These are phyloP conservation scores for Zygaena filipendulae DNA, from an alignment of 2,888 invertebrate genomes.

Conservation along the genomic window DNA sequence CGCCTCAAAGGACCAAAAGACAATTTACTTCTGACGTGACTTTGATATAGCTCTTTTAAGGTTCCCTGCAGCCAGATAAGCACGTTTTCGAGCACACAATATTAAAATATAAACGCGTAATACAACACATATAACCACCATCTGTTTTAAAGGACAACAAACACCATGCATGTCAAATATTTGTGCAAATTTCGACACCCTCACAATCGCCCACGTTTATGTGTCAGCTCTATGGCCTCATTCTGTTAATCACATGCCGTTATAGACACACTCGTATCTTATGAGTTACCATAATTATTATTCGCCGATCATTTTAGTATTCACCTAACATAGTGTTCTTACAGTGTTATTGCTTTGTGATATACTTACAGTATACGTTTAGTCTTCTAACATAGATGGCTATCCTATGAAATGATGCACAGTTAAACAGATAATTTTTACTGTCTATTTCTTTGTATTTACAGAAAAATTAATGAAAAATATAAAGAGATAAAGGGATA, in stretches of 20 bases:
- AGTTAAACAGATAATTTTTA: slow-evolving; percentile 83
- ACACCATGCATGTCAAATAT: slow-evolving; percentile 52
- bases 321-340: slow-evolving; percentile 64
- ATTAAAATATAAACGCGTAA: slow-evolving; percentile 20
- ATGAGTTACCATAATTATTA: slow-evolving; percentile 36
- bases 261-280: slow-evolving; percentile 24
- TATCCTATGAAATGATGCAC: slow-evolving; percentile 80
- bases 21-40: too few species aligned
- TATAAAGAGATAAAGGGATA: slow-evolving; percentile 38
- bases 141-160: slow-evolving; percentile 48
- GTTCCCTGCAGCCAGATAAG: too few species aligned
- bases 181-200: slow-evolving; percentile 40
- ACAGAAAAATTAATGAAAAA: slow-evolving; percentile 52
- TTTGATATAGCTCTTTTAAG: too few species aligned
- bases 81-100: slow-evolving; percentile 36
- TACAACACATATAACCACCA: slow-evolving; percentile 45
- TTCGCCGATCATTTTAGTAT: slow-evolving; percentile 40
- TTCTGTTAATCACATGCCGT: slow-evolving; percentile 40
- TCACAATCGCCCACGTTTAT: slow-evolving; percentile 28
- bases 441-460: slow-evolving; percentile 67
- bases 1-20: slow-evolving; percentile 17
- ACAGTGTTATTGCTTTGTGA: slow-evolving; percentile 66
- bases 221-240: slow-evolving; percentile 17
- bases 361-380: slow-evolving; percentile 69
- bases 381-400: slow-evolving; percentile 72